A percentile compares a stretch with the other conserved stretches of the same genome.
phyloP scores from a whole-genome alignment of 2,888 invertebrate genomes.

The Sinhomidia bicolor region DNA sequence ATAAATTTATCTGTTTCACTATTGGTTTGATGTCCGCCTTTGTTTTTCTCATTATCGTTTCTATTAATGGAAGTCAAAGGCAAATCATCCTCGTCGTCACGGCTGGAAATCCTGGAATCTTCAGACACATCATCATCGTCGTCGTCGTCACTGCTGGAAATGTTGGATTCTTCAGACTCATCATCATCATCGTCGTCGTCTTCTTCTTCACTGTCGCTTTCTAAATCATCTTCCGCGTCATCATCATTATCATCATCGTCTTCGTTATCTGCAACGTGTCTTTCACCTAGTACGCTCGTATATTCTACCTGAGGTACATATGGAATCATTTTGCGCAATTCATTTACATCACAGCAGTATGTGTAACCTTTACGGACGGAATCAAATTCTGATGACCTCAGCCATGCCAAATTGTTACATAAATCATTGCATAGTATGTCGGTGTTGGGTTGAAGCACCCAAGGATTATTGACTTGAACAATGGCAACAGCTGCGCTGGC shows the following conservation, averaged over 20 bases:
- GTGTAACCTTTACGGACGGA: conserved; percentile 84
- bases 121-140: too few relatives aligned
- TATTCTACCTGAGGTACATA: conserved; percentile 84
- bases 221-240: too few relatives aligned
- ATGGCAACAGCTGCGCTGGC: conserved; percentile 84
- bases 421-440: conserved; percentile 84
- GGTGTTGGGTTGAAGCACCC: conserved; percentile 80
- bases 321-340: conserved; percentile 84
- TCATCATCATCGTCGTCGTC: conserved; percentile 29
- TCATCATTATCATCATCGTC: conserved; percentile 23
- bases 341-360: conserved; percentile 85
- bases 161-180: too few relatives aligned
- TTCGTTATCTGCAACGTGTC: not conserved
- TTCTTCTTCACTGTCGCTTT: conserved; percentile 9
- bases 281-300: conserved; percentile 1
- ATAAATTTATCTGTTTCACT: too few relatives aligned
- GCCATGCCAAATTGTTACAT: conserved; percentile 83
- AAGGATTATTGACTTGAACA: conserved; percentile 86
- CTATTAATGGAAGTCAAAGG: too few relatives aligned
- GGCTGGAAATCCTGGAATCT: too few relatives aligned
- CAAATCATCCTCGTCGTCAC: too few relatives aligned
- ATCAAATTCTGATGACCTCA: conserved; percentile 84
- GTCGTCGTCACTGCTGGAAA: too few relatives aligned
- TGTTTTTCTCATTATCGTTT: too few relatives aligned
- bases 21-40: too few relatives aligned